Conservation (phyloP, 2,888 invertebrate species). For the Lymantria dispar region DNA sequence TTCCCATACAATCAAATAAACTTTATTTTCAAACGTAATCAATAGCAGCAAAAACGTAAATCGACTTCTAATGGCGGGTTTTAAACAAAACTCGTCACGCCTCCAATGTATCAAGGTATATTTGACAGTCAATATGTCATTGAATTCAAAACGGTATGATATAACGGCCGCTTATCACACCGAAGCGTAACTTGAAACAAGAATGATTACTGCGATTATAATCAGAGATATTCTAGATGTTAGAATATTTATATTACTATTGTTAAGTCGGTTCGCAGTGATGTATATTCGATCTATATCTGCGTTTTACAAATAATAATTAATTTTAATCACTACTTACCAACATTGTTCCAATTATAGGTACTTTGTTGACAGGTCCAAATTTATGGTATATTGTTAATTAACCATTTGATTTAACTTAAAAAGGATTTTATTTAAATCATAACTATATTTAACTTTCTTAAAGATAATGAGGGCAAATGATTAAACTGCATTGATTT, state of each 20-base stretch:
- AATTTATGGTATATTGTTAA: too few species aligned
- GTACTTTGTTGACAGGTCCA: too few species aligned
- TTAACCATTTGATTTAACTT: too few species aligned
- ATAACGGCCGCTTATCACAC: constrained; percentile 49
- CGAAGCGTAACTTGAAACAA: constrained; percentile 35
- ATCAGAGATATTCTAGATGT: constrained; percentile 7
- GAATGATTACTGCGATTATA: constrained; percentile 7
- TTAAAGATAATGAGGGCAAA: neutral
- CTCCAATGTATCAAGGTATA: constrained; percentile 51
- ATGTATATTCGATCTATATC: neutral
- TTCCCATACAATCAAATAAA: constrained; percentile 58
- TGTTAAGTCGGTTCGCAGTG: neutral
- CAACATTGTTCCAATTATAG: too few species aligned
- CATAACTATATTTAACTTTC: neutral
- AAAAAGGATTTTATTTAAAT: neutral
- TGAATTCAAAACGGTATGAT: constrained; percentile 53
- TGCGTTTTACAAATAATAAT: neutral
- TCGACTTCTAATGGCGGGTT: constrained; percentile 66
- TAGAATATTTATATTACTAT: neutral
- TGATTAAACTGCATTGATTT: neutral
- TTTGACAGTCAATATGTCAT: constrained; percentile 69
- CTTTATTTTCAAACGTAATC: constrained; percentile 67
- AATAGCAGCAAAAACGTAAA: constrained; percentile 59
- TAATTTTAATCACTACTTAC: neutral
- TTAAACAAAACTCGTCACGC: constrained; percentile 62